These are phyloP conservation scores for Microctenopoma steveboyesi DNA, from an alignment of 2,797 vertebrate genomes.

Conservation along the genomic window DNA sequence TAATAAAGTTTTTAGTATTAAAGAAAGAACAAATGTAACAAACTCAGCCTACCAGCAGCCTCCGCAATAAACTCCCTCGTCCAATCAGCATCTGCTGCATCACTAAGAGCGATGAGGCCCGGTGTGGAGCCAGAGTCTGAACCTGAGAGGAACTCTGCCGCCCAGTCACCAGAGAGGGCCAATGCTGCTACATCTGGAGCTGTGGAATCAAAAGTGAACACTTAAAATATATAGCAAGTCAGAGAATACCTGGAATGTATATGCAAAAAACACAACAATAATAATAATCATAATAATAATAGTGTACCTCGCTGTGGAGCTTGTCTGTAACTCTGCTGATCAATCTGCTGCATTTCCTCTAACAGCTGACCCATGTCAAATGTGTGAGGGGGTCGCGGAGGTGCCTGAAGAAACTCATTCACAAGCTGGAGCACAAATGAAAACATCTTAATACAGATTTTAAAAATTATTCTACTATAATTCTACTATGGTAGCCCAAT, in stretches of 20 bases:
- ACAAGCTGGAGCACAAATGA: slow-evolving; percentile 85
- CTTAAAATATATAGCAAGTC: slow-evolving; percentile 3
- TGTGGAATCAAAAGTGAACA: slow-evolving; percentile 54
- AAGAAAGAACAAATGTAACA: slow-evolving; percentile 2
- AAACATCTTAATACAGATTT: slow-evolving; percentile 5
- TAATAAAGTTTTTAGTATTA: slow-evolving; percentile 1
- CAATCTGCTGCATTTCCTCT: slow-evolving; percentile 99
- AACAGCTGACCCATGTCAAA: slow-evolving; percentile 98
- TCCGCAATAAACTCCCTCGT: slow-evolving; percentile 97
- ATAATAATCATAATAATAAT: neutral
- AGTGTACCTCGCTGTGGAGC: slow-evolving; percentile 94
- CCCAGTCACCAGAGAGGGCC: slow-evolving; percentile 95
- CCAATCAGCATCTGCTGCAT: slow-evolving; percentile 94
- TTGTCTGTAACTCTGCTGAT: slow-evolving; percentile 94
- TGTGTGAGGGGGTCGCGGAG: slow-evolving; percentile 91
- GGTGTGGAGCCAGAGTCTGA: slow-evolving; percentile 80
- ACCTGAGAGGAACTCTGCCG: slow-evolving; percentile 90
- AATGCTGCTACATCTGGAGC: slow-evolving; percentile 95
- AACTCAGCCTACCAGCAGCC: slow-evolving; percentile 86
- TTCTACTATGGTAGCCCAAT: too few relatives aligned
- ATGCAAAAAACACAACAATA: neutral
- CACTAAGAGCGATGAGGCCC: slow-evolving; percentile 84
- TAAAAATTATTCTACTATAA: neutral
- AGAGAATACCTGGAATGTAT: neutral
- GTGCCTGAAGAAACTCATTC: slow-evolving; percentile 94